Evolutionary conservation across 2,113 vertebrate genomes (phyloP), one percentile per base, ranked within the genome.

Genomic region (Genyomyrus donnyi): DNA sequence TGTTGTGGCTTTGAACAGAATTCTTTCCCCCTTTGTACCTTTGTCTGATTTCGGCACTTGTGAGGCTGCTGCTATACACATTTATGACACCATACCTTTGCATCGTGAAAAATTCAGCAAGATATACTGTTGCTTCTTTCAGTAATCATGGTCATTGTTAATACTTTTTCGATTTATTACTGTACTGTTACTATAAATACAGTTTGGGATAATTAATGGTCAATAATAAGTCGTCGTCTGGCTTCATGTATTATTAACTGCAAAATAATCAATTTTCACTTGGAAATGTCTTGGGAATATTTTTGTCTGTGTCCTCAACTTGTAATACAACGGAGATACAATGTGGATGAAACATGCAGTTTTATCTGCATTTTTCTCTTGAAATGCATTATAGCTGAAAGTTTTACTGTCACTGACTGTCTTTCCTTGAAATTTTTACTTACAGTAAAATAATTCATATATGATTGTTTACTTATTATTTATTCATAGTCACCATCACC

Each of bases 201-300:
- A 42, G 42, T 48, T 80, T 80, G 15, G 31, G 35, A 80, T 48
- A 85, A 85, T 85, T 85, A 24, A 85, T 48, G 83, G 39, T 85
- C 15, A 21, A 45, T 48, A 35, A 77, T 77, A 42, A 80, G 17
- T 85, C 83, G 39, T 48, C 45, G 21, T 85, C 39, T 45, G 39
- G 45, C 83, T 48, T 48, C 83, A 85, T 85, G 46, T 85, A 85
- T 85, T 85, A 85, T 85, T 85, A 85, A 45, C 45, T n/a, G 83
- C 39, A 48, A 48, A 85, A 85, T 24, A 48, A 85, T 85, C 21
- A 19, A 85, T 85, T 48, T 48, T n/a, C 7, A 46, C 17, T 85
- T 85, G 19, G 24, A 85, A 85, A 80, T 80, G 45, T 48, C 45
- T 46, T 10, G 21, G 19, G 45, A 48, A 48, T 48, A 10, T 85